Base-by-base conservation (phyloP, 2,888 invertebrate genomes). In the Antheraea assamensis region DNA sequence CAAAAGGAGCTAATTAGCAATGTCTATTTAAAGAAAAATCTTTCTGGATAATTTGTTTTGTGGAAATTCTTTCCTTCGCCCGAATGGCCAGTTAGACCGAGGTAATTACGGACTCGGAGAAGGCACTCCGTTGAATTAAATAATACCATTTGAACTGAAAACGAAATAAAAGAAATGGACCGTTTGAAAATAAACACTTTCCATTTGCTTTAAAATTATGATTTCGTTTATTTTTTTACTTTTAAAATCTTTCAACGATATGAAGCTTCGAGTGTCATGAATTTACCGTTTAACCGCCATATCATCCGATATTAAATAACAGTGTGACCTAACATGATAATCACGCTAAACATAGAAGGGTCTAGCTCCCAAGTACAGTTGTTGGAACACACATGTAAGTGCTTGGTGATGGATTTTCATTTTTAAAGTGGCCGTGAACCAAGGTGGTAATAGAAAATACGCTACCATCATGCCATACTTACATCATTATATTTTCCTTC, bases 1-100 rank as follows among this genome's bases (percentile, higher is more conserved):
- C 75, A 76, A 80, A 74, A 72, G 71, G 17, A 66, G 70, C 79
- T 81, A 87, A 85, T 85, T 87, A 83, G 80, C 75, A 52, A 73
- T 72, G 77, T 78, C 78, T 79, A 79, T 82, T 82, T 77, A 74
- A 77, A 79, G 77, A 76, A 77, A 82, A 80, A 83, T 80, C 81
- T 81, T 83, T 82, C 78, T 78, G 74, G 72, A 58, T 81, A 81
- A 84, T 85, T 85, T 83, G 81, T 81, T 81, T 80, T 79, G 80
- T 75, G 52, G 76, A 78, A 72, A 72, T 72, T 76, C 75, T 77
- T 80, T 84, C 78, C 75, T 81, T 78, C 76, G 76, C 74, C 75
- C 75, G 73, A 85, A 83, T 80, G 78, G 79, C 80, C 81, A 80
- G 75, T 81, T 80, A 80, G 78, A 76, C 76, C 75, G 77, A 72